These are phyloP conservation scores for Cetonia aurata DNA, from an alignment of 2,888 invertebrate species.

Conservation along the genomic window DNA sequence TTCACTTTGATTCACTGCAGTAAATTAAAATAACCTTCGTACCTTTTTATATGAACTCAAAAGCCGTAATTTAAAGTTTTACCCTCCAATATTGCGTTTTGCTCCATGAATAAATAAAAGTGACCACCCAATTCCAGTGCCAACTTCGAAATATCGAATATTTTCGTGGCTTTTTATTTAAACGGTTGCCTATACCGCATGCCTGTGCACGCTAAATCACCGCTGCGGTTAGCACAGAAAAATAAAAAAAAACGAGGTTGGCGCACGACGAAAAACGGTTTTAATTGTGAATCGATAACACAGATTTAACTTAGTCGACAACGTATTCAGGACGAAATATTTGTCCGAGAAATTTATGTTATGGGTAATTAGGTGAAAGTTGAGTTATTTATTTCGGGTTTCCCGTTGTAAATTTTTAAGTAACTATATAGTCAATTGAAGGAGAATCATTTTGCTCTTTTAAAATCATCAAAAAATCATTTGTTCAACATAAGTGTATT, in stretches of 20 bases:
- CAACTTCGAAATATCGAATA: neutral
- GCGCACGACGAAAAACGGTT: slow-evolving; percentile 8
- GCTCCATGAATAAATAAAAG: neutral
- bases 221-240: neutral
- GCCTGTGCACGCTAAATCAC: neutral
- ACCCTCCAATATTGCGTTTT: neutral
- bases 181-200: neutral
- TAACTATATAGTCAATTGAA: no score
- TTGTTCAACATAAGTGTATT: no score
- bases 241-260: neutral
- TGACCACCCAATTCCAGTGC: neutral
- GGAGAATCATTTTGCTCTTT: no score
- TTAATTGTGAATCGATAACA: slow-evolving; percentile 40
- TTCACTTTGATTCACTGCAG: no score
- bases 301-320: slow-evolving; percentile 30
- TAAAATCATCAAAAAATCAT: no score
- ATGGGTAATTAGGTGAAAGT: no score
- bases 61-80: neutral
- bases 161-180: neutral
- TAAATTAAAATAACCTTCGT: neutral
- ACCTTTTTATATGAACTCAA: neutral
- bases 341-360: no score
- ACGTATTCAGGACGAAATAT: neutral
- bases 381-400: no score
- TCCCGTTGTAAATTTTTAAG: no score